phyloP scores from a whole-genome alignment of 2,797 vertebrate genomes.

The Intellagama lesueurii region DNA sequence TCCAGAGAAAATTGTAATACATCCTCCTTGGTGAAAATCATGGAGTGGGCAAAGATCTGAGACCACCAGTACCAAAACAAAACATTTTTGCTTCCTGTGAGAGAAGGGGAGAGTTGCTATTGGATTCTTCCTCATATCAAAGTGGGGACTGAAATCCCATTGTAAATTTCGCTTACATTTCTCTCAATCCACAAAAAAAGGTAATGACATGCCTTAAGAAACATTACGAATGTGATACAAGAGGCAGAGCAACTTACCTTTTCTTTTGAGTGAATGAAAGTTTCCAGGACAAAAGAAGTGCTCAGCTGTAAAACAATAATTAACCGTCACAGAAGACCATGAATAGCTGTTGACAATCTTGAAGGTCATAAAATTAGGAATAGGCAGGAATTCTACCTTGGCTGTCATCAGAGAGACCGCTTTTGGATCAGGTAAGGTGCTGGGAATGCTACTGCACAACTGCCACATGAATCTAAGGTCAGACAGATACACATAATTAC shows the following conservation, averaged over 20 bases:
- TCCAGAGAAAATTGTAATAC: not conserved
- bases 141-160: not conserved
- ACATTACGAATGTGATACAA: not conserved
- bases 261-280: conserved; percentile 99
- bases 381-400: conserved; percentile 83
- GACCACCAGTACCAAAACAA: not conserved
- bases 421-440: conserved; percentile 96
- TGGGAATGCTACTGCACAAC: conserved; percentile 97
- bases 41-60: not conserved
- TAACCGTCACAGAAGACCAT: conserved; percentile 52
- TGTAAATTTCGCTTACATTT: not conserved
- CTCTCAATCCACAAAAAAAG: not conserved
- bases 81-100: too few species aligned
- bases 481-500: conserved; percentile 65
- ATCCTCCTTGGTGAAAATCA: not conserved
- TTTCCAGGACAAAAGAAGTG: conserved; percentile 97
- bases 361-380: not conserved
- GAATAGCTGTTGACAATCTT: conserved; percentile 32
- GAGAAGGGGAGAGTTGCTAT: not conserved
- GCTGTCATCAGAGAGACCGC: conserved; percentile 97
- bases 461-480: conserved; percentile 97
- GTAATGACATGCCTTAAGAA: not conserved
- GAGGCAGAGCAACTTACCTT: conserved; percentile 83
- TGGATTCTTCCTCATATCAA: not conserved
- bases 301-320: conserved; percentile 88